phyloP scores from a whole-genome alignment of 1,140 invertebrate species.

The Grapholita molesta region DNA sequence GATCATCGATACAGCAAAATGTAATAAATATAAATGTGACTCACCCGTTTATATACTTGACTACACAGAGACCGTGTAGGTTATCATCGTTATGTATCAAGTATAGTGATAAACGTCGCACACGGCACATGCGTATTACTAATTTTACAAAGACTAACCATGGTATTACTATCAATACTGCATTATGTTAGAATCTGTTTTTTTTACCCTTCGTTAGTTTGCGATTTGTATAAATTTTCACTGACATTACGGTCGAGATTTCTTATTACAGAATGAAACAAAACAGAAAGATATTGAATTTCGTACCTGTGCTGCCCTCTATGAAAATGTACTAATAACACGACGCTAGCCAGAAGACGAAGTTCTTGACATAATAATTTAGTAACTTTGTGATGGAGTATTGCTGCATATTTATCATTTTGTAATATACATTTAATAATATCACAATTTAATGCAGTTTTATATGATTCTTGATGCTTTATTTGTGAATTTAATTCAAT shows the following conservation, averaged over 20 bases:
- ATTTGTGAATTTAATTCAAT: not conserved
- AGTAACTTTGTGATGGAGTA: constrained; percentile 34
- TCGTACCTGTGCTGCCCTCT: constrained; percentile 58
- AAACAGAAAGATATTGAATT: constrained; percentile 64
- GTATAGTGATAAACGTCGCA: constrained; percentile 41
- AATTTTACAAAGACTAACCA: constrained; percentile 43
- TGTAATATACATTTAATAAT: not conserved
- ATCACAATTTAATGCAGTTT: not conserved
- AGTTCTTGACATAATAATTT: constrained; percentile 31
- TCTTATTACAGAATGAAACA: constrained; percentile 29
- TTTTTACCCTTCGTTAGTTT: not conserved
- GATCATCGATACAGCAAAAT: constrained; percentile 73
- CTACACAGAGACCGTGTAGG: constrained; percentile 71
- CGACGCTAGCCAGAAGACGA: constrained; percentile 18
- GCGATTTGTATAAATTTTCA: not conserved
- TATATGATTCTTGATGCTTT: not conserved
- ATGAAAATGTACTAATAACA: constrained; percentile 23
- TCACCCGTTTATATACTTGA: constrained; percentile 68
- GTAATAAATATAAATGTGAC: constrained; percentile 76
- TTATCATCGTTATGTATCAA: constrained; percentile 64
- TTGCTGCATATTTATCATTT: not conserved
- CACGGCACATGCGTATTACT: constrained; percentile 54
- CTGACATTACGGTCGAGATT: constrained; percentile 12
- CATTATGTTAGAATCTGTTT: constrained; percentile 10
- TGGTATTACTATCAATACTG: not conserved